Evolutionary conservation across 64 coral and sea anemone genomes (phyloP), one percentile per base, ranked within the genome.

Genomic region (Acropora tenuis): DNA sequence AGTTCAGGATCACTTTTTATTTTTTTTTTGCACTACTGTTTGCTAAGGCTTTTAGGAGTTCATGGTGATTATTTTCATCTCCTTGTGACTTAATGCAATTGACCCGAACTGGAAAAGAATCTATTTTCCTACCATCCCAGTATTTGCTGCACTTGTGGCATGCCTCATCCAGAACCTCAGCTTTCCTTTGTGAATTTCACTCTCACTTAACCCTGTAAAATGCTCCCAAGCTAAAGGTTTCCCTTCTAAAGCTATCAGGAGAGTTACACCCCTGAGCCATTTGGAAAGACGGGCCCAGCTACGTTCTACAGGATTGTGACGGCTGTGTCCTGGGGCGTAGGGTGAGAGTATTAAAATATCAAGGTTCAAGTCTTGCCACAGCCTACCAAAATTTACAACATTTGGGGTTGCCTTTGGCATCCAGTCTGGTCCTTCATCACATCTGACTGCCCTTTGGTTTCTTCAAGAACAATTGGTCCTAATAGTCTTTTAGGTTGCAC

Each of bases 281-380:
- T 75, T 75, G 11, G 73, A 75, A 75, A 75, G 73, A 75, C 0
- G 41, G 73, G 73, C 73, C 73, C 10, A 7, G 3, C 3, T 55
- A 42, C 41, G 73, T 75, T 46, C 73, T 75, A 75, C 1, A 42
- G 73, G 73, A 75, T 75, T 75, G 12, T 43, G 73, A 75, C 3
- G 41, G 10, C 73, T 75, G 73, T 75, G 73, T 11, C 73, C 73
- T 44, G 73, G 73, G 41, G 73, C 73, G 4, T 75, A 75, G 10
- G 73, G 45, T 75, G 73, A 43, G 6, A 46, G 73, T 7, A 75
- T 75, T 75, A 44, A 75, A 44, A 75, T 75, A 42, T 12, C 41
- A 44, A 75, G 73, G 73, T 75, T 75, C 43, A 75, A 75, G 8
- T 75, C 73, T 75, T 42, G 73, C 73, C 73, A 75, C 73, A 75